phyloP scores from a whole-genome alignment of 1,140 invertebrate genomes.

The Aphaenogaster rudis region DNA sequence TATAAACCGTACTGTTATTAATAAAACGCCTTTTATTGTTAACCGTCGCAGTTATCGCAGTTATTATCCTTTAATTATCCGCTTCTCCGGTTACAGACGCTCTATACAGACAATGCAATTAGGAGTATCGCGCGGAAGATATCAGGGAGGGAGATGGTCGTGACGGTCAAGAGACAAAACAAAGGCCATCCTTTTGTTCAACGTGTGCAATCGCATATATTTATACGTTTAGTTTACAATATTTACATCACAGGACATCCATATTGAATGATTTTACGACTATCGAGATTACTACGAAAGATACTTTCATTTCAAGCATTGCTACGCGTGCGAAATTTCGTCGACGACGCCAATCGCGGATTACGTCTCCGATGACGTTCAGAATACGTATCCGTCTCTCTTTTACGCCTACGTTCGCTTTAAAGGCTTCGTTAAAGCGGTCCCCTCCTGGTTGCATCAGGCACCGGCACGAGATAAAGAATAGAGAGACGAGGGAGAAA shows the following conservation, averaged over 20 bases:
- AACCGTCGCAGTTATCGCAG: conserved; percentile 4
- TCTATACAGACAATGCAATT: neutral
- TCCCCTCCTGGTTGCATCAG: conserved; percentile 53
- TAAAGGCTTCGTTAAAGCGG: conserved; percentile 47
- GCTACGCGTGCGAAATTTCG: conserved; percentile 54
- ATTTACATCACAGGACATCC: conserved; percentile 80
- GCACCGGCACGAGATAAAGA: neutral
- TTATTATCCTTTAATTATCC: neutral
- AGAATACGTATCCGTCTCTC: conserved; percentile 31
- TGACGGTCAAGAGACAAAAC: neutral
- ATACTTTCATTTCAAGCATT: conserved; percentile 77
- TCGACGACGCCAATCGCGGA: conserved; percentile 25
- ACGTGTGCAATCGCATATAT: conserved; percentile 78
- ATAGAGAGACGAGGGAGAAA: neutral
- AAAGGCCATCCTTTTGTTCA: conserved; percentile 48
- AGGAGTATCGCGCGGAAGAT: neutral
- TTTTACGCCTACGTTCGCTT: conserved; percentile 31
- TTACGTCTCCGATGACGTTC: conserved; percentile 28
- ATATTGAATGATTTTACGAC: conserved; percentile 76
- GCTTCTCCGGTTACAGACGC: neutral
- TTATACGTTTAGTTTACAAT: conserved; percentile 81
- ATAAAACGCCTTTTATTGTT: conserved; percentile 80
- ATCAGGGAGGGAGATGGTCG: neutral
- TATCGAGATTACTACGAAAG: conserved; percentile 72
- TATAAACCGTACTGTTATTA: conserved; percentile 78